Evolutionary conservation across 1,140 invertebrate genomes (phyloP).

Genomic region (Drosophila athabasca): DNA sequence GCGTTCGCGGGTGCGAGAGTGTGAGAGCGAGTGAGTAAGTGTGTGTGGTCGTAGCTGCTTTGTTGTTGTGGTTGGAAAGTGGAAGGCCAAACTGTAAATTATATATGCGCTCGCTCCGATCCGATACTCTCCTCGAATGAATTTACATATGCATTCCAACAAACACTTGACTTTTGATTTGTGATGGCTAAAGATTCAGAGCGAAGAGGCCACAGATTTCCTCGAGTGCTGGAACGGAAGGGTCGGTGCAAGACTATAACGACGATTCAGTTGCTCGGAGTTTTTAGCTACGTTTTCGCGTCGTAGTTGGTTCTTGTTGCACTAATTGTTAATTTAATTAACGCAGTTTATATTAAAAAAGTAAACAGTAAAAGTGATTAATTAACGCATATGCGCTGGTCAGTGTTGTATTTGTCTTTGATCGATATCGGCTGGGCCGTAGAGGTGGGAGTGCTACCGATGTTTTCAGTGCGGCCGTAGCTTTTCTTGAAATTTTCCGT

Average conservation of each 20-base stretch:
- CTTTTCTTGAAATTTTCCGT: too few relatives aligned
- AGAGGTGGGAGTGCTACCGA: too few relatives aligned
- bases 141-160: constrained; percentile 44
- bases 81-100: constrained; percentile 54
- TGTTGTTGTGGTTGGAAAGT: constrained; percentile 38
- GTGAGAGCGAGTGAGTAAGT: constrained; percentile 26
- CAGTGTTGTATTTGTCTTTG: constrained; percentile 12
- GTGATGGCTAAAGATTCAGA: constrained; percentile 17
- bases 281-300: constrained; percentile 1
- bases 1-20: constrained; percentile 14
- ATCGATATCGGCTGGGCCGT: too few relatives aligned
- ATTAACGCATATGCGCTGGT: constrained; percentile 26
- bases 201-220: too few relatives aligned
- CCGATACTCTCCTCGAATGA: constrained; percentile 22
- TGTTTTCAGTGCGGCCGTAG: too few relatives aligned
- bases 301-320: constrained; percentile 12
- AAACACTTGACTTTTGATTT: constrained; percentile 26
- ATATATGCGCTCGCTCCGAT: constrained; percentile 22
- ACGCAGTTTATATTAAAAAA: constrained; percentile 53
- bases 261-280: too few relatives aligned
- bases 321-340: constrained; percentile 49
- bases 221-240: too few relatives aligned
- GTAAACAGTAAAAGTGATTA: constrained; percentile 63
- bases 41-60: constrained; percentile 19
- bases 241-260: too few relatives aligned